A percentile compares a stretch with the other conserved stretches of the same genome.
Conservation (phyloP, 2,888 invertebrate species). For the Eurois occulta region DNA sequence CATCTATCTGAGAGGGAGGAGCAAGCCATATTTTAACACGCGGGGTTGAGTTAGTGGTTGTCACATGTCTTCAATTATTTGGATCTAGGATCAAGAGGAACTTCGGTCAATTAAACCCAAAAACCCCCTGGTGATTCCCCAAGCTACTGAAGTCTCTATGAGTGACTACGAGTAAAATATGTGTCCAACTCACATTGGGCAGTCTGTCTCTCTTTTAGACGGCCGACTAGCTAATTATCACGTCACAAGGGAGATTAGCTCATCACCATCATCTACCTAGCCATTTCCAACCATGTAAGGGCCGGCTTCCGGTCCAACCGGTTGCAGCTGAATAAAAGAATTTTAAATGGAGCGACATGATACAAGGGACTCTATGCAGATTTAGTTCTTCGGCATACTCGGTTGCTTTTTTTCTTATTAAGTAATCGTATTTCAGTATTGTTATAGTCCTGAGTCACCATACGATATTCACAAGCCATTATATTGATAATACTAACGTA, state of each 20-base stretch:
- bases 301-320: background rate
- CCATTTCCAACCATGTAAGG: background rate
- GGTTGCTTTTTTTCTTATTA: background rate
- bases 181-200: background rate
- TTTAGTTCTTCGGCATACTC: background rate
- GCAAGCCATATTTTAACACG: background rate
- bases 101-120: background rate
- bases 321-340: background rate
- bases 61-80: too few species aligned
- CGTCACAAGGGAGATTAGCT: background rate
- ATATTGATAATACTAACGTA: conserved; percentile 14
- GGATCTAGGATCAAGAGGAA: background rate
- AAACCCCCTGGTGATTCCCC: background rate
- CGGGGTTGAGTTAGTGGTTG: too few species aligned
- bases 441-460: background rate
- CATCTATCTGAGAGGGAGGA: background rate
- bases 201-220: background rate
- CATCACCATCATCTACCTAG: too few species aligned
- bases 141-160: background rate
- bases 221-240: background rate
- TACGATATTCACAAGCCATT: conserved; percentile 6
- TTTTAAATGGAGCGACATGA: background rate
- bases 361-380: background rate
- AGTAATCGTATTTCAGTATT: background rate
- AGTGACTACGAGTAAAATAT: background rate